Evolutionary conservation across 1,140 invertebrate genomes (phyloP).

Genomic region (Lucilia cuprina): DNA sequence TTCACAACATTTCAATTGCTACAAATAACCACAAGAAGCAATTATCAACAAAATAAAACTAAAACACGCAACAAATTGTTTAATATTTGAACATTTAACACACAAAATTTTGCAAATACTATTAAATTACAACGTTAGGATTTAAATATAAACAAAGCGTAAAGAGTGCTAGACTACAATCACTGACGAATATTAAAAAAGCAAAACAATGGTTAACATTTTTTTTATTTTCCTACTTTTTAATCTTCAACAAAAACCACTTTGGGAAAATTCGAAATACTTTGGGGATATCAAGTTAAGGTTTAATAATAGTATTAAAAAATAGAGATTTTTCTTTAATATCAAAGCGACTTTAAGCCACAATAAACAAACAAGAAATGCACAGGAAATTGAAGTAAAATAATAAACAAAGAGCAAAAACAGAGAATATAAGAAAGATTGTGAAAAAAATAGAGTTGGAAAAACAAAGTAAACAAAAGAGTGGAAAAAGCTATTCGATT

Average conservation of each 20-base stretch:
- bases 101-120: background rate
- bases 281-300: background rate
- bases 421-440: no score
- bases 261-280: background rate
- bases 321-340: no score
- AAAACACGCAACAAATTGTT: conserved; percentile 24
- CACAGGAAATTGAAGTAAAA: no score
- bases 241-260: no score
- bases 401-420: no score
- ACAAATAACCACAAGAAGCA: background rate
- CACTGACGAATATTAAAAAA: background rate
- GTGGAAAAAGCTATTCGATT: no score
- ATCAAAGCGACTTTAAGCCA: no score
- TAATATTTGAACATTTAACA: background rate
- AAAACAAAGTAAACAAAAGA: no score
- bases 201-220: background rate
- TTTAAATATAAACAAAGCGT: background rate
- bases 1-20: background rate
- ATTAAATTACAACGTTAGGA: background rate
- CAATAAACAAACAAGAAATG: no score
- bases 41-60: background rate
- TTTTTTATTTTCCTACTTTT: background rate
- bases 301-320: conserved; percentile 16
- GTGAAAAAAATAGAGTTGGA: no score
- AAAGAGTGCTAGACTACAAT: background rate